Base-by-base conservation (phyloP, 2,113 vertebrate species). In the Saccopteryx leptura region DNA sequence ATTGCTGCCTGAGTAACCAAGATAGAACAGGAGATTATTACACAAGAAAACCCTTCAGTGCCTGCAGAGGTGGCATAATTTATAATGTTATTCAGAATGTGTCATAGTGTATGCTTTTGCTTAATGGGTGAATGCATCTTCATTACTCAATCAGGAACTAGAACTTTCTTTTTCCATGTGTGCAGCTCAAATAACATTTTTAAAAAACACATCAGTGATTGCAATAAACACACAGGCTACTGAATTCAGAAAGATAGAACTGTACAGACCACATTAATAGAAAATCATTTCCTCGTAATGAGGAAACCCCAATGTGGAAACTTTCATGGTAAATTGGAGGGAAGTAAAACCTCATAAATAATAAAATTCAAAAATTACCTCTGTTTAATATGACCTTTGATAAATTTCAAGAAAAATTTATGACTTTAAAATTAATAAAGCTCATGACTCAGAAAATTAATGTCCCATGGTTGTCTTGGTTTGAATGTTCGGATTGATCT, bases 181-280 rank as follows among this genome's bases (percentile, higher is more conserved):
- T 88, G 60, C 26, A 83, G 14, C 28, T 87, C n/a, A 95, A 87
- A 74, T 14, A 87, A 5, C 31, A 66, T 52, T 89, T 97, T 97
- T 68, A 8, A 60, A 94, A 93, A 31, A 6, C 5, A 46, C n/a
- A 48, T 74, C 82, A 69, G 1, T 90, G 50, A 83, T n/a, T 88
- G 92, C 91, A 33, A 76, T 10, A 81, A 85, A 90, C 46, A 80
- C 26, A 4, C 54, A 87, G 11, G 60, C 8, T 71, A 56, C 11
- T 61, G 46, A 91, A 65, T 56, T 90, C 7, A 79, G 21, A 75
- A 18, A 48, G 5, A 15, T 2, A 81, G 26, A 85, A 82, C 4
- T 46, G 4, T 33, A 68, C 2, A 76, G 9, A 1, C 21, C 31
- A 17, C 2, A 14, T 18, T 68, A 58, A 9, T 17, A 86, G 4